Evolutionary conservation across 1,140 invertebrate species (phyloP), one percentile per base, ranked within the genome.

Genomic region (Lepidostoma basale): DNA sequence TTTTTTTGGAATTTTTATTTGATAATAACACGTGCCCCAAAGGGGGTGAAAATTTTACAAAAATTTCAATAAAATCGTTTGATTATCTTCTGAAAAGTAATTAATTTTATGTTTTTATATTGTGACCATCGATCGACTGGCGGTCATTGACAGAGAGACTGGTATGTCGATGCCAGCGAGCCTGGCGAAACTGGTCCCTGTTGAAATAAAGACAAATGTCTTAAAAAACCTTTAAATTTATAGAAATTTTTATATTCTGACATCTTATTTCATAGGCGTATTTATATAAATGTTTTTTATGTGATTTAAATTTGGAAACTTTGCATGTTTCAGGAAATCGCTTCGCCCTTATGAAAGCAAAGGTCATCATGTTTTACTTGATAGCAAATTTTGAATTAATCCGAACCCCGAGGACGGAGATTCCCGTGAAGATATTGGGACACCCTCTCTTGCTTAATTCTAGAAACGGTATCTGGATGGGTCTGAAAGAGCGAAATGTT

Each of bases 301-400:
- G 5, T 5, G 8, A 9, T 44, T 16, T 9, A 16, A 16, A 12
- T n/a, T n/a, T n/a, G n/a, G n/a, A n/a, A n/a, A n/a, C n/a, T n/a
- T n/a, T n/a, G n/a, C n/a, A n/a, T n/a, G n/a, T 22, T 18, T 16
- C 44, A 45, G 44, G 14, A 3, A 52, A 28, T 20, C 47, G 81
- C 26, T 84, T 84, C 72, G 83, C 83, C 10, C 70, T 82, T 1
- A 77, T 80, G 52, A 80, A 84, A 71, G 64, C 77, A 23, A 83
- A 84, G 63, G 74, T 80, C 23, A 68, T 81, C 69, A 39, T 76
- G 5, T 80, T 80, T 52, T 74, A 78, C 52, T 62, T 81, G 6
- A 44, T 81, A 0, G 62, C 75, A 12, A 75, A 79, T 40, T 75
- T 82, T 68, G 76, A 79, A 30, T 45, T 84, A 4, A 67, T 73